Conservation (phyloP, 2,113 vertebrate genomes). For the Elephas maximus region DNA sequence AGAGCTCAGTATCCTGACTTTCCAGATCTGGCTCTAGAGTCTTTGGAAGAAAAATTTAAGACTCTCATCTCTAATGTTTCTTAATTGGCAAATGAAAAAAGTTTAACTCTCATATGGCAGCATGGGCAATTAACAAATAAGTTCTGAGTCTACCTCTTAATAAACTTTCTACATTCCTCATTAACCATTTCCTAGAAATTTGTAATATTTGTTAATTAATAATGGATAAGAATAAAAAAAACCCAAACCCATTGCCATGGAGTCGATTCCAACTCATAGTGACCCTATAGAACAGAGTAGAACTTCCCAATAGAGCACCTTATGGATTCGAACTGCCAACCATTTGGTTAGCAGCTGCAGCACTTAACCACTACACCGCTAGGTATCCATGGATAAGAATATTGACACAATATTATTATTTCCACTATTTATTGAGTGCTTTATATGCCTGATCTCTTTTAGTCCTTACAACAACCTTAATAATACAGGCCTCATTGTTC, state of each 20-base stretch:
- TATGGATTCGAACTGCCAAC: no score
- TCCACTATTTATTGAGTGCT: constrained; percentile 8
- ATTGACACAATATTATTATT: constrained; percentile 47
- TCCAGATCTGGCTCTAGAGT: neutral
- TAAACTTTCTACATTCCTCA: neutral
- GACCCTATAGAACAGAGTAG: no score
- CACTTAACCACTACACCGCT: no score
- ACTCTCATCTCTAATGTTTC: constrained; percentile 15
- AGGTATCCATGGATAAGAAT: neutral
- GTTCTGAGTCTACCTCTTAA: constrained; percentile 51
- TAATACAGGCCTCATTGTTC: neutral
- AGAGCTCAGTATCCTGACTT: neutral
- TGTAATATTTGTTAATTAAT: constrained; percentile 55
- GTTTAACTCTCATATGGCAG: constrained; percentile 33
- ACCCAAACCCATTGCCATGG: no score
- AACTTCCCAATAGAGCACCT: no score
- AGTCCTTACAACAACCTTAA: constrained; percentile 70
- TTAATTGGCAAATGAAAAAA: constrained; percentile 36
- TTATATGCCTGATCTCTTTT: constrained; percentile 36
- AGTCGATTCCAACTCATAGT: no score
- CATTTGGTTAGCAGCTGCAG: no score
- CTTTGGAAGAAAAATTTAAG: constrained; percentile 43
- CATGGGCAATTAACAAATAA: constrained; percentile 24
- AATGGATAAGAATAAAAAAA: neutral
- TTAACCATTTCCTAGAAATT: constrained; percentile 39